Percentiles rank a stretch among this genome's conserved stretches.
phyloP scores from a whole-genome alignment of 2,797 vertebrate genomes.

The Squalus acanthias region DNA sequence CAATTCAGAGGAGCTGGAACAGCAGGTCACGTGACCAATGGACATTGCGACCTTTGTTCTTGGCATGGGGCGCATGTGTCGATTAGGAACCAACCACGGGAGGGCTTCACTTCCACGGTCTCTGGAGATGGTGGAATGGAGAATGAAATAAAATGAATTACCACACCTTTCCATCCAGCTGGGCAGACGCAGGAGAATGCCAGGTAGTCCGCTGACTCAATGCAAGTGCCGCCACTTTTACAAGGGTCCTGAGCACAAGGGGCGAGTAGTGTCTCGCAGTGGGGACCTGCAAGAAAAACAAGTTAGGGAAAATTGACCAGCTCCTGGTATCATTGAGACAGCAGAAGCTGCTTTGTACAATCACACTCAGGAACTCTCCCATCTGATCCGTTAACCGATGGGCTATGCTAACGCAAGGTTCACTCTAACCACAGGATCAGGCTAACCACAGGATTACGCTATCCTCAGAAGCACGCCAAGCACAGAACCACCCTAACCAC shows the following conservation, averaged over 20 bases:
- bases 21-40: not conserved
- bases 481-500: not conserved
- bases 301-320: not conserved
- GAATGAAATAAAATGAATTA: not conserved
- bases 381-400: not conserved
- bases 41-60: not conserved
- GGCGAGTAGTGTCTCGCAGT: not conserved
- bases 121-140: not conserved
- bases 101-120: not conserved
- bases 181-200: slow-evolving; percentile 5
- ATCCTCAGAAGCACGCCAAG: too few relatives aligned
- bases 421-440: not conserved
- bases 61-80: not conserved
- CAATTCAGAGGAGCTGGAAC: not conserved
- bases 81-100: too few relatives aligned
- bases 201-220: not conserved
- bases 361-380: too few relatives aligned
- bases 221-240: not conserved
- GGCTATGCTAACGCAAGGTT: not conserved
- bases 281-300: not conserved
- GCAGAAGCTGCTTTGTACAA: too few relatives aligned
- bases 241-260: not conserved
- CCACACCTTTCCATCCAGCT: not conserved
- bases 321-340: not conserved
- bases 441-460: too few relatives aligned